Evolutionary conservation across 2,113 vertebrate species (phyloP), one percentile per base, ranked within the genome.

Genomic region (Cyanoramphus novaezelandiae): DNA sequence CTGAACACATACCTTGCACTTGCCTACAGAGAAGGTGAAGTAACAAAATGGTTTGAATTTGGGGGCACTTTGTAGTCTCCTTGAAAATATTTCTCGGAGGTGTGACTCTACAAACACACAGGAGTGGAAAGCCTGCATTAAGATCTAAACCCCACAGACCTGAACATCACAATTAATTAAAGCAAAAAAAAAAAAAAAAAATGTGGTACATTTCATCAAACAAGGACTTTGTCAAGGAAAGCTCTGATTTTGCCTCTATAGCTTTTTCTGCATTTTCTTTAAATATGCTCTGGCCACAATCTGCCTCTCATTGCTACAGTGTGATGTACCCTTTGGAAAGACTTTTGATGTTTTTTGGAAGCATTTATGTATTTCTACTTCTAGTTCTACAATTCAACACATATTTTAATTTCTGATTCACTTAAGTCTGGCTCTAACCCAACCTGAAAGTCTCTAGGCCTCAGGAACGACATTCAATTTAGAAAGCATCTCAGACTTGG

Each of bases 341-440:
- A 47, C 27, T 65, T 72, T 33, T 85, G 68, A 53, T 90, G 57
- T 3, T 46, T 64, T 67, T 93, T 82, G 72, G 59, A 91, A 83
- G 46, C 60, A 62, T 69, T 77, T 59, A 8, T 74, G 0, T 57
- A 76, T 83, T 74, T 91, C 27, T 86, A 75, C 50, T 96, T 86
- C 44, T 88, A 72, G 57, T 74, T 64, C 68, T 70, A 78, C 27
- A 79, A 49, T 71, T 91, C 62, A 70, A n/a, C 62, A 88, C 85
- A 46, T 81, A 83, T 77, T 88, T 86, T 80, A 68, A 76, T 92
- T 92, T 94, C 17, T 79, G 62, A 82, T 87, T 94, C 69, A 67
- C 35, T 88, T 92, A 69, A 47, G 39, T 86, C 64, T 97, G 93
- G 77, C 78, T 86, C 43, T 77, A 63, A 63, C 9, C 52, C 88